Base-by-base conservation (phyloP, 2,888 invertebrate genomes). In the Zeuzera pyrina region DNA sequence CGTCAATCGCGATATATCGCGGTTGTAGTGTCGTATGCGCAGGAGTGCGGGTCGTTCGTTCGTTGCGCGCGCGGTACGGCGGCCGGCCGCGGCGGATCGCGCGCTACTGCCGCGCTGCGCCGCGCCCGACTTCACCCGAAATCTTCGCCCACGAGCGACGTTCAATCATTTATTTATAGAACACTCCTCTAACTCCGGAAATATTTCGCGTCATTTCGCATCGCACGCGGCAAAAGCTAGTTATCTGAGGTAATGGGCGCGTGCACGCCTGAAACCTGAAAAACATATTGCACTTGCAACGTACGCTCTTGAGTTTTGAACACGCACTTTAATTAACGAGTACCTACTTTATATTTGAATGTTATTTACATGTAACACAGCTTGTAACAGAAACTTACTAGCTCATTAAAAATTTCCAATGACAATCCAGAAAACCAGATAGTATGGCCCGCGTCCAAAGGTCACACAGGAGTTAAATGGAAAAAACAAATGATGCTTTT, bases 131-230 rank as follows among this genome's bases (percentile, higher is more conserved):
- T 45, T 57, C 55, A 63, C 59, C 72, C 77, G 69, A 72, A 78
- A 73, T 67, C 62, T 62, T 77, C 79, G 79, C 83, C 83, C 83
- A 81, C 81, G 71, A 66, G 59, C 78, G 60, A 66, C 69, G 69
- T 68, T 69, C 61, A 73, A 77, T 74, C 72, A 69, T 69, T 69
- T 83, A 83, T 83, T 79, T 73, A 79, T 83, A 83, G 83, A 79
- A 70, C 74, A 76, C 78, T 79, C 71, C 73, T 71, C 71, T 69
- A 73, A 83, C 81, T 79, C 81, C 81, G 83, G 83, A 83, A 81
- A 83, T 81, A 81, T 81, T 83, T 83, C 76, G 83, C 83, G 76
- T 78, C 74, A 77, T 74, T 83, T 81, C 73, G 83, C 79, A 76
- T 71, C 65, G 66, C 69, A 72, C 60, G 66, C 68, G 51, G 61